Conservation (phyloP, 2,113 vertebrate genomes). For the Pavo muticus region DNA sequence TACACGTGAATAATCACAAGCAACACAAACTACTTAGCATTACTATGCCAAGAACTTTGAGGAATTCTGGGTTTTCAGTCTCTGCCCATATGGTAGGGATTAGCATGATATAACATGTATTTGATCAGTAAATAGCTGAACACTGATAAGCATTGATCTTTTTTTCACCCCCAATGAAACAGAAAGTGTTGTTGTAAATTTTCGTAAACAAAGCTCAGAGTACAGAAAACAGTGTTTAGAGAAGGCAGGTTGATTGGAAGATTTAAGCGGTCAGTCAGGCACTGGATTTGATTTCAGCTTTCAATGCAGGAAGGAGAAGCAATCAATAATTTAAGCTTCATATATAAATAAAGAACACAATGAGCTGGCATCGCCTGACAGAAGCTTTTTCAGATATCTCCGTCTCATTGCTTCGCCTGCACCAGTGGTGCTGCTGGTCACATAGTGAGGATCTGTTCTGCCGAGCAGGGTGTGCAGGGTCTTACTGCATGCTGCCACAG, state of each 20-base stretch:
- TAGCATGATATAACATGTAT: not conserved
- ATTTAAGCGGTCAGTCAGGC: not conserved
- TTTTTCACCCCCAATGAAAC: not conserved
- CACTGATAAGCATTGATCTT: not conserved
- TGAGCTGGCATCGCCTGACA: not conserved
- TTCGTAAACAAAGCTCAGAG: not conserved
- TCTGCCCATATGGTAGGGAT: not conserved
- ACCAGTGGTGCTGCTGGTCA: not conserved
- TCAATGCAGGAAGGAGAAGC: not conserved
- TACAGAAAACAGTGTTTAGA: not conserved
- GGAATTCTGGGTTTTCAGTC: not conserved
- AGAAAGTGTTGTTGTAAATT: not conserved
- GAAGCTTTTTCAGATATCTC: not conserved
- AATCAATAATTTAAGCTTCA: not conserved
- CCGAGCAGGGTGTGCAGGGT: not conserved
- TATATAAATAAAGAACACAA: not conserved
- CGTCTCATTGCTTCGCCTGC: not conserved
- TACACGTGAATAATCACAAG: not conserved
- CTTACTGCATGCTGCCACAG: not conserved
- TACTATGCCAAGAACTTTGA: not conserved
- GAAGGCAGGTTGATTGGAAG: not conserved
- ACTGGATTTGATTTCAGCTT: not conserved
- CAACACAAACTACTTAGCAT: not conserved
- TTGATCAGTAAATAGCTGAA: not conserved
- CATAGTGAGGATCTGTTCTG: not conserved